phyloP scores from a whole-genome alignment of 92 coral and sea anemone species.

The Umimayanthus kanabou region DNA sequence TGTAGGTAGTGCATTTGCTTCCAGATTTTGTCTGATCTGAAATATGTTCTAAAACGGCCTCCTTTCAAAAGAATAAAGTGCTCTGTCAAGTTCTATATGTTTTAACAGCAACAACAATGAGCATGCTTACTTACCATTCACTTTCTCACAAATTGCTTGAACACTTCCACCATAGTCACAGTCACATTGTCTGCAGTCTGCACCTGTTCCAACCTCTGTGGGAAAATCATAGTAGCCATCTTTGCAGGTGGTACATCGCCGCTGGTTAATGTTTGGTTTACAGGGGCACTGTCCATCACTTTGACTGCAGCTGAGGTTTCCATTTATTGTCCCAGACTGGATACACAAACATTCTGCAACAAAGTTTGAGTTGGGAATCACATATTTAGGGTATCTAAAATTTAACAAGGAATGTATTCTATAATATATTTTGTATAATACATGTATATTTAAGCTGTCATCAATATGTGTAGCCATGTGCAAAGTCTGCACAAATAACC shows the following conservation, averaged over 20 bases:
- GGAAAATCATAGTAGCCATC: constrained; percentile 86
- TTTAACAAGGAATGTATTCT: background rate
- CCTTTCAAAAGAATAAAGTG: no score
- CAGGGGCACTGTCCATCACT: constrained; percentile 78
- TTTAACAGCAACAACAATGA: no score
- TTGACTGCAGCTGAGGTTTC: constrained; percentile 83
- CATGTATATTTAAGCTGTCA: no score
- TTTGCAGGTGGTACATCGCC: constrained; percentile 82
- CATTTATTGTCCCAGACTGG: constrained; percentile 75
- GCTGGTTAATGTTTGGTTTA: constrained; percentile 67
- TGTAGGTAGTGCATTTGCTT: no score
- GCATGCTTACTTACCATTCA: constrained; percentile 61
- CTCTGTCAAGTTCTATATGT: no score
- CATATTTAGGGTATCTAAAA: background rate
- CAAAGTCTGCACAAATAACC: no score
- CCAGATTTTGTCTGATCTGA: no score
- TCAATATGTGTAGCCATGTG: no score
- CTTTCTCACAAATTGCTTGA: constrained; percentile 76
- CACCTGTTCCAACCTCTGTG: constrained; percentile 39
- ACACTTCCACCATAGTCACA: constrained; percentile 95
- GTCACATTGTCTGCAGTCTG: constrained; percentile 75
- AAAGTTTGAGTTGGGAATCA: background rate
- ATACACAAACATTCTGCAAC: constrained; percentile 69
- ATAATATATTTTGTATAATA: background rate
- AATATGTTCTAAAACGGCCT: no score